These are phyloP conservation scores for Orestias chungarensis DNA, from an alignment of 2,797 vertebrate species.

Conservation along the genomic window DNA sequence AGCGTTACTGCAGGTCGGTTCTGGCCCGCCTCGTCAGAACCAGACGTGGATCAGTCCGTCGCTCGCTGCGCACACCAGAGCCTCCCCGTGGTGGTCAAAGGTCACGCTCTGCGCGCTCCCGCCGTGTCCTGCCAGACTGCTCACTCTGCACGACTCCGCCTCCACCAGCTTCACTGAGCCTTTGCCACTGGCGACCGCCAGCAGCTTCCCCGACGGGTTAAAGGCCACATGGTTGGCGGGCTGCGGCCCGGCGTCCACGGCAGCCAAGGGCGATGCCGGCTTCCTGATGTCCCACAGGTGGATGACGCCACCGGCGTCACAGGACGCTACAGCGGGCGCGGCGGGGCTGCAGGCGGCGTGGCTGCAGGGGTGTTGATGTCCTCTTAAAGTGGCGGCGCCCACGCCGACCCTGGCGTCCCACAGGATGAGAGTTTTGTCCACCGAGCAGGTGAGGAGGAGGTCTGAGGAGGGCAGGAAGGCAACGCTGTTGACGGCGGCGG, in stretches of 20 bases:
- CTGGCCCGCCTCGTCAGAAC: conserved; percentile 4
- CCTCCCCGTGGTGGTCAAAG: conserved; percentile 74
- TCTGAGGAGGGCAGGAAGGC: conserved; percentile 81
- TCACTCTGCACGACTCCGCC: conserved; percentile 66
- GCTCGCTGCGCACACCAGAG: conserved; percentile 78
- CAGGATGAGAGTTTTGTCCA: conserved; percentile 46
- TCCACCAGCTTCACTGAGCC: conserved; percentile 78
- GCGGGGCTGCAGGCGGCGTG: conserved; percentile 74
- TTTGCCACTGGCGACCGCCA: conserved; percentile 81
- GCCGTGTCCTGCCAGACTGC: conserved; percentile 71
- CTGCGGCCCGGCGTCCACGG: conserved; percentile 78
- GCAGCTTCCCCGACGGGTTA: conserved; percentile 74
- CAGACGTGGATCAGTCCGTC: conserved; percentile 57
- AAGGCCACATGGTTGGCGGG: conserved; percentile 84
- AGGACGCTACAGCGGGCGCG: conserved; percentile 81
- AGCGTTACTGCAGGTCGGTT: neutral
- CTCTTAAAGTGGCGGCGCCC: conserved; percentile 77
- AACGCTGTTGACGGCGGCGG: conserved; percentile 84
- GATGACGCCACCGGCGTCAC: conserved; percentile 76
- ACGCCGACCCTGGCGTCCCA: conserved; percentile 78
- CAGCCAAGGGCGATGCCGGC: conserved; percentile 42
- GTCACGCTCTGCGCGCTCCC: conserved; percentile 72
- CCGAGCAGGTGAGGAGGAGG: conserved; percentile 66
- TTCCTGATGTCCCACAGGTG: conserved; percentile 86
- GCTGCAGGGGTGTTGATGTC: conserved; percentile 84